Base-by-base conservation (phyloP, 1,140 invertebrate genomes). In the Rhagoletis pomonella region DNA sequence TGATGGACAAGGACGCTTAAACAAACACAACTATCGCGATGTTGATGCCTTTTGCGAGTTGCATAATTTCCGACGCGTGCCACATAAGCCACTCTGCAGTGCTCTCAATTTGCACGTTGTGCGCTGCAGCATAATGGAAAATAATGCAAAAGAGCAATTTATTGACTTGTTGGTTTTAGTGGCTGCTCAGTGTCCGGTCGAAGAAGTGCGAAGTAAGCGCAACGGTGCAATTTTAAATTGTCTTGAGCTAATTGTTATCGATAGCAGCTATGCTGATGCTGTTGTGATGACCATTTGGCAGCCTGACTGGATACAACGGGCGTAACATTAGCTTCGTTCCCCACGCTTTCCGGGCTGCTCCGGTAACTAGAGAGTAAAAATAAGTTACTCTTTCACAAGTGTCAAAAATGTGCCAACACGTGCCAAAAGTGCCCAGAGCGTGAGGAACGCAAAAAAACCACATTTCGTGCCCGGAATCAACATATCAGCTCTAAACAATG, bases 1-100 rank as follows among this genome's bases (percentile, higher is more conserved):
- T 88, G 95, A 96, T 89, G 94, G 93, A 14, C 92, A 94, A 3
- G 89, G 94, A 3, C 93, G 95, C 17, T 89, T 94, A 55, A 87
- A 90, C 6, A 94, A 94, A 88, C 92, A 92, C 47, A 86, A 87
- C 17, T 9, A 39, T 29, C 73, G 90, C 0, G 91, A 94, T 84
- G 90, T 91, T n/a, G 91, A 93, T 2, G 91, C 91, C 58, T 87
- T 89, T 50, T 19, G 89, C 44, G 87, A 90, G 44, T 86, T 91
- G 90, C 87, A 67, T 84, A 17, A 87, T 44, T 87, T 92, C 94
- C 29, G 88, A 91, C 47, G 90, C 67, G 73, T 88, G 5, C 94
- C 95, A 2, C 94, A 95, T 4, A 95, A 95, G 91, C 92, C 94
- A 0, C 84, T 92, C 1, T 89, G 88, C 86, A 87, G 89, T 5